Conservation (phyloP, 2,797 vertebrate species). For the Oreortyx pictus region DNA sequence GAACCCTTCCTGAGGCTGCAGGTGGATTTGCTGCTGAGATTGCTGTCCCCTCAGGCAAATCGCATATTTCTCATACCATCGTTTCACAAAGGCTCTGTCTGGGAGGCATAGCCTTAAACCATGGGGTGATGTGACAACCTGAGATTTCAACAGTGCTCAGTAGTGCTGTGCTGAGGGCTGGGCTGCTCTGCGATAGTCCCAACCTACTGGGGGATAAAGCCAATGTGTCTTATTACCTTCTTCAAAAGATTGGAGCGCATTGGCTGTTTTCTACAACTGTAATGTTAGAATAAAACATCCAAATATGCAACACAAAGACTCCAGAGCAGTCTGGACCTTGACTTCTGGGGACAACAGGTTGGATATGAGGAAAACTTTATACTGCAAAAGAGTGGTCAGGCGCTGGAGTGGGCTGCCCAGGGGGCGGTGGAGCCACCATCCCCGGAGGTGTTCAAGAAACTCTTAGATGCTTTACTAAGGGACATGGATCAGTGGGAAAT, state of each 20-base stretch:
- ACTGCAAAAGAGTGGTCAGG: too few species aligned
- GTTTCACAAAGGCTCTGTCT: neutral
- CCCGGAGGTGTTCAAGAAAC: too few species aligned
- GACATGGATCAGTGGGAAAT: too few species aligned
- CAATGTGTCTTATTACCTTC: neutral
- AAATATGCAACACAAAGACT: neutral
- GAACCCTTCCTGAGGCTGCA: neutral
- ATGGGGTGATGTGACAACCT: neutral
- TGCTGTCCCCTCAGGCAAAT: neutral
- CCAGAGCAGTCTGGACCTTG: neutral
- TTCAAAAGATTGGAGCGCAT: neutral
- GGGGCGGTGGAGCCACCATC: too few species aligned
- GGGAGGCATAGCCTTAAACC: neutral
- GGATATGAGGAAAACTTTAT: too few species aligned
- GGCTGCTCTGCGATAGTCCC: too few species aligned
- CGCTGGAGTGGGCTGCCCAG: too few species aligned
- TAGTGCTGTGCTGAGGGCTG: neutral
- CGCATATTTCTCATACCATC: neutral
- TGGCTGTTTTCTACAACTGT: neutral
- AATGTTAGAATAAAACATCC: neutral
- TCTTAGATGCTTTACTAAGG: too few species aligned
- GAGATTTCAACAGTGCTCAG: neutral
- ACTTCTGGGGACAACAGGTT: rapidly evolving
- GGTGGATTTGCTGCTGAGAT: neutral
- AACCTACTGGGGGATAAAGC: neutral